phyloP scores from a whole-genome alignment of 2,888 invertebrate genomes.

The Sphaerophoria rueppellii region DNA sequence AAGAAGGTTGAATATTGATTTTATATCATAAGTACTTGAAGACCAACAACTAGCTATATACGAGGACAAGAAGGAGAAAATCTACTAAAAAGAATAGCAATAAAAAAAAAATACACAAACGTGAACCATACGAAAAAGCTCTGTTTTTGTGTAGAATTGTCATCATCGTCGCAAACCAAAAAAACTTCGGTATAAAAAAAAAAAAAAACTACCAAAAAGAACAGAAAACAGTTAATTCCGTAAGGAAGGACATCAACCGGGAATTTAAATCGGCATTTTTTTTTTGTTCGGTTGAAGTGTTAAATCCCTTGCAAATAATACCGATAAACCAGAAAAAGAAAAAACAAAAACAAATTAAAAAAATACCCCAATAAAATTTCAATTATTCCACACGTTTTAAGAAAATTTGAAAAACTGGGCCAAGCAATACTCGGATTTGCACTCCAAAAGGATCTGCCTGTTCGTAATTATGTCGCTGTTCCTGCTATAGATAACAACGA shows the following conservation, averaged over 20 bases:
- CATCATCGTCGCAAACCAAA: conserved; percentile 27
- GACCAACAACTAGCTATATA: conserved; percentile 51
- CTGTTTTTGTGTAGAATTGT: conserved; percentile 32
- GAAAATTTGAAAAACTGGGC: conserved; percentile 58
- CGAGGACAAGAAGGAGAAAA: conserved; percentile 32
- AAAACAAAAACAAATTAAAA: conserved; percentile 14
- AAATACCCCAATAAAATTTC: conserved; percentile 35
- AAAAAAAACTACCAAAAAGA: background rate
- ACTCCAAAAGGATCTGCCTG: conserved; percentile 62
- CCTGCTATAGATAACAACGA: conserved; percentile 67
- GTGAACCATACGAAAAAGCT: conserved; percentile 57
- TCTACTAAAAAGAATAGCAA: conserved; percentile 6
- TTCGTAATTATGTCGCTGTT: conserved; percentile 63
- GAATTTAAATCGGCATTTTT: conserved; percentile 1
- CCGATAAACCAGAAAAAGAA: background rate
- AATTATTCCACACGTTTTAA: conserved; percentile 30
- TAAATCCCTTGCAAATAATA: background rate
- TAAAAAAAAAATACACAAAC: conserved; percentile 43
- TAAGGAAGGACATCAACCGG: conserved; percentile 36
- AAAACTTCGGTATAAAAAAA: background rate
- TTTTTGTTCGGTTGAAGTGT: background rate
- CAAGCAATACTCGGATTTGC: conserved; percentile 70
- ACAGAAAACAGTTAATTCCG: conserved; percentile 51
- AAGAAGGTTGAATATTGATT: conserved; percentile 75
- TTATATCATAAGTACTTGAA: conserved; percentile 74